Evolutionary conservation across 2,113 vertebrate genomes (phyloP).

Genomic region (Sceloporus tristichus): DNA sequence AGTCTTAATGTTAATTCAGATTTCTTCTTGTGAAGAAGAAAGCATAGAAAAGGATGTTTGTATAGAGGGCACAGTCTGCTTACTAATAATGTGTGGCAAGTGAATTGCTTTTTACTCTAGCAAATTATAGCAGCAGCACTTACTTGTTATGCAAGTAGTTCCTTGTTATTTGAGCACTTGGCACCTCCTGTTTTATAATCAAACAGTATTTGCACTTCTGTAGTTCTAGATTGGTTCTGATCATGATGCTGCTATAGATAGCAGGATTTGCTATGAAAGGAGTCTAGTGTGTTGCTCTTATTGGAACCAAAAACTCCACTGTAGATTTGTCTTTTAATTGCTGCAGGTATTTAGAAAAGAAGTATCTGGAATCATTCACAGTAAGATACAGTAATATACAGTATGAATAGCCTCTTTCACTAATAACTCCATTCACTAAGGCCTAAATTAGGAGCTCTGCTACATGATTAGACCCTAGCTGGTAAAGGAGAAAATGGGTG

Average conservation of each 20-base stretch:
- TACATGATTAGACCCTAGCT: too few species aligned
- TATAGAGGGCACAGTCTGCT: background rate
- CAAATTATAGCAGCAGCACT: background rate
- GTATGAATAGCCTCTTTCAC: background rate
- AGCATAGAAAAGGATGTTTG: background rate
- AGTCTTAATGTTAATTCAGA: background rate
- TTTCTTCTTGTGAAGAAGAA: too few species aligned
- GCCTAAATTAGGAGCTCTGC: too few species aligned
- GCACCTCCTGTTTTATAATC: too few species aligned
- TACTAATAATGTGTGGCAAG: background rate
- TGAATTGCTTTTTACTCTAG: slow-evolving; percentile 5
- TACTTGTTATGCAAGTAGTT: background rate
- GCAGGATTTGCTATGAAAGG: background rate
- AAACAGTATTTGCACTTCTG: too few species aligned
- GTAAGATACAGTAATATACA: too few species aligned
- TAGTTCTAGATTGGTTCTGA: background rate
- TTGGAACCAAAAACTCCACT: background rate
- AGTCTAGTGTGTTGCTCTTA: background rate
- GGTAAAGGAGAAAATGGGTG: too few species aligned
- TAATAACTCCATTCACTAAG: background rate
- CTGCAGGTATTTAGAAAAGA: too few species aligned
- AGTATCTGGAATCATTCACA: background rate
- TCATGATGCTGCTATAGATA: background rate
- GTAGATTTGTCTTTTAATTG: background rate
- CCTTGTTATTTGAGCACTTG: background rate